phyloP scores from a whole-genome alignment of 2,113 vertebrate species.

The Pelodiscus sinensis region DNA sequence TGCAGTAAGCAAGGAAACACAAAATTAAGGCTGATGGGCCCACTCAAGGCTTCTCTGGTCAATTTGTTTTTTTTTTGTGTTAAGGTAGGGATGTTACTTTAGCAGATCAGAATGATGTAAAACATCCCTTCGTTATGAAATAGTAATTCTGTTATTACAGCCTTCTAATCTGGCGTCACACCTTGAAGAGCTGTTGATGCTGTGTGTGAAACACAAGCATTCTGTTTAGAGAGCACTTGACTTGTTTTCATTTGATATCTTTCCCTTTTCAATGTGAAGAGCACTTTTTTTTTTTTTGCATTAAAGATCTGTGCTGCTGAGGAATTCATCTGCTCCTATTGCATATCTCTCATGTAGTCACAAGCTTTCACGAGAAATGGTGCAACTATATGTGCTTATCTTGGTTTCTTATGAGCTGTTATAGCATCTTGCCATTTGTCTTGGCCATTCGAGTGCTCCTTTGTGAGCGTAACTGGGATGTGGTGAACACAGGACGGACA shows the following conservation, averaged over 20 bases:
- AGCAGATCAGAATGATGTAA: background rate
- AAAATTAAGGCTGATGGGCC: fast-evolving
- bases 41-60: background rate
- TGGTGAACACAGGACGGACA: slow-evolving; percentile 41
- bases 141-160: background rate
- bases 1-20: background rate
- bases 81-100: no score
- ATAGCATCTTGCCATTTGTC: slow-evolving; percentile 66
- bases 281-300: background rate
- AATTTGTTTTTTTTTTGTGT: fast-evolving
- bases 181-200: background rate
- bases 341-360: slow-evolving; percentile 51
- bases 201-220: background rate
- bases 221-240: background rate
- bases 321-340: slow-evolving; percentile 17
- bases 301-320: slow-evolving; percentile 21
- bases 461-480: slow-evolving; percentile 46
- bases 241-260: background rate
- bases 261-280: background rate
- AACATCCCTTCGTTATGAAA: fast-evolving
- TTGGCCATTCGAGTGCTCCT: slow-evolving; percentile 54
- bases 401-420: slow-evolving; percentile 72
- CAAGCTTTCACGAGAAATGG: slow-evolving; percentile 65
- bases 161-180: background rate
- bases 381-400: slow-evolving; percentile 74